phyloP scores from a whole-genome alignment of 2,888 invertebrate species.

The Hecatera dysodea region DNA sequence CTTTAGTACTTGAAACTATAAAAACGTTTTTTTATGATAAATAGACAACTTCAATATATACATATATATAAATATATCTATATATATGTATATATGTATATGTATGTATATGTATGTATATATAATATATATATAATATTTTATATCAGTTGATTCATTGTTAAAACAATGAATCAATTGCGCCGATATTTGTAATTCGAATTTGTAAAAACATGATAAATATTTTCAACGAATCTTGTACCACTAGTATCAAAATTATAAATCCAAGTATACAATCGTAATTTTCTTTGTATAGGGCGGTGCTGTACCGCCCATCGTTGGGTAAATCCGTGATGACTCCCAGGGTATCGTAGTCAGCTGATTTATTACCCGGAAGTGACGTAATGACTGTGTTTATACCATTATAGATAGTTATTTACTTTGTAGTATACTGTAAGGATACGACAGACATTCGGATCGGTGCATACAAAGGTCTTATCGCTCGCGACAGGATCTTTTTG shows the following conservation, averaged over 20 bases:
- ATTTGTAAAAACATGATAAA: neutral
- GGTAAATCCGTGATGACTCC: conserved; percentile 74
- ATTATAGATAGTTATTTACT: conserved; percentile 21
- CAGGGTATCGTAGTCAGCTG: conserved; percentile 63
- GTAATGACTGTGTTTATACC: conserved; percentile 60
- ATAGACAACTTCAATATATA: no score
- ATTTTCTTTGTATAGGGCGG: conserved; percentile 77
- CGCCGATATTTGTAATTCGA: no score
- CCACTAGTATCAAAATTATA: conserved; percentile 72
- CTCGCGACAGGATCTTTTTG: no score
- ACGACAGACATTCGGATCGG: neutral
- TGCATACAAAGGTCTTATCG: no score
- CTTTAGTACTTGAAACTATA: no score
- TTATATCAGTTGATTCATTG: no score
- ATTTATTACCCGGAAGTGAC: conserved; percentile 63
- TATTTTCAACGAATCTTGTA: neutral
- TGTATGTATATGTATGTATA: no score
- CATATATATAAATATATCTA: no score
- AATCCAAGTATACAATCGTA: conserved; percentile 66
- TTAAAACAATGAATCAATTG: no score
- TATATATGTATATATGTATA: no score
- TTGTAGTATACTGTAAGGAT: neutral
- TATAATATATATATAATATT: no score
- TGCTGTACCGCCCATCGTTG: conserved; percentile 74
- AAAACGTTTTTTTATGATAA: no score